Evolutionary conservation across 2,797 vertebrate genomes (phyloP).

Genomic region (Hapalemur alaotrensis): DNA sequence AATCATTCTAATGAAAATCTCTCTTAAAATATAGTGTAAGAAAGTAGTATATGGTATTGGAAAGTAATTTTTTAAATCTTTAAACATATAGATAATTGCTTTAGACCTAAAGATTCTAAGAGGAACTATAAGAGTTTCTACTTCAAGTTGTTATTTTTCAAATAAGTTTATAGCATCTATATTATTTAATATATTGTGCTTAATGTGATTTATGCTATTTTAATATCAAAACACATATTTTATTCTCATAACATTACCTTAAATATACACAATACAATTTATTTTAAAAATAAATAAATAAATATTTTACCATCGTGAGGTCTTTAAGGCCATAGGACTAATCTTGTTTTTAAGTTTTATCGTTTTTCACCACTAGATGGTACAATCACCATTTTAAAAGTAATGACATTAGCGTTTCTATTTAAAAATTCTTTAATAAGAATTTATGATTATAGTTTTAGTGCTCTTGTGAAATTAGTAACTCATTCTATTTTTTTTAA

Average conservation of each 20-base stretch:
- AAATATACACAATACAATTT: background rate
- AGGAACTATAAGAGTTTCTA: background rate
- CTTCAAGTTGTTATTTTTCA: background rate
- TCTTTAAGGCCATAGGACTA: background rate
- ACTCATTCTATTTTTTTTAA: background rate
- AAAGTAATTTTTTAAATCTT: background rate
- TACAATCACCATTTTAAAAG: background rate
- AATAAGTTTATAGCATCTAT: background rate
- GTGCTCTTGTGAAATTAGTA: conserved; percentile 9
- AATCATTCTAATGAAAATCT: background rate
- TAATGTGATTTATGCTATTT: background rate
- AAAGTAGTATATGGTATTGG: background rate
- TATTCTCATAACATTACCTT: background rate
- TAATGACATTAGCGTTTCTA: background rate
- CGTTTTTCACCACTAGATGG: conserved; percentile 55
- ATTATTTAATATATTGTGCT: background rate
- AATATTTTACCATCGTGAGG: background rate
- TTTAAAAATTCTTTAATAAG: background rate
- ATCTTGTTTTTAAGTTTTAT: background rate
- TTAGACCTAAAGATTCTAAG: background rate
- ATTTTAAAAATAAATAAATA: background rate
- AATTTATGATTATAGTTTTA: background rate
- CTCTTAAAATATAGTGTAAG: background rate
- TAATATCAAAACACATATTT: background rate
- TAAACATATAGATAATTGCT: background rate